Conservation (phyloP, 2,888 invertebrate genomes). For the Caenorhabditis sp. region DNA sequence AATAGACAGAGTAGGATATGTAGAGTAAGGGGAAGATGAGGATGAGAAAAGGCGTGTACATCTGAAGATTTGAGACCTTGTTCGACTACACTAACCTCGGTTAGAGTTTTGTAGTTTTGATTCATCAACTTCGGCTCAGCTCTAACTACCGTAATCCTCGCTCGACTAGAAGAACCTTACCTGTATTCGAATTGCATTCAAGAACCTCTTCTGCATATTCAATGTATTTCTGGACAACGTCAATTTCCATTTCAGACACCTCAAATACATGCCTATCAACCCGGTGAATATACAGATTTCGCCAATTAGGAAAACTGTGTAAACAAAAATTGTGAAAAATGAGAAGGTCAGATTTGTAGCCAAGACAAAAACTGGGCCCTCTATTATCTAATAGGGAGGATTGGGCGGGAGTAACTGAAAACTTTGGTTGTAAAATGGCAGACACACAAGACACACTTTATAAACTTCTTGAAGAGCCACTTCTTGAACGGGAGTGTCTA, state of each 20-base stretch:
- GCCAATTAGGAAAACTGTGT: neutral
- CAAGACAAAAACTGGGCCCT: neutral
- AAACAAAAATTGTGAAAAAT: neutral
- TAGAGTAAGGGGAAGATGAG: constrained; percentile 7
- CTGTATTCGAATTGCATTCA: constrained; percentile 15
- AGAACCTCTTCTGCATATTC: constrained; percentile 3
- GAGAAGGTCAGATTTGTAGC: neutral
- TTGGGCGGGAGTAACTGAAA: constrained; percentile 1
- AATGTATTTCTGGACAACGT: neutral
- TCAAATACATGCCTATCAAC: neutral
- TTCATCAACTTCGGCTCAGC: no score
- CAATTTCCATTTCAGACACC: neutral
- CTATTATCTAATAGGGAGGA: neutral
- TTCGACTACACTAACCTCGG: no score
- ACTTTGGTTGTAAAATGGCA: neutral
- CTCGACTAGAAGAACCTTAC: neutral
- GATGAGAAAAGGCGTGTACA: constrained; percentile 1
- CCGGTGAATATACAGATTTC: neutral
- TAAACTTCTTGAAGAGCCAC: neutral
- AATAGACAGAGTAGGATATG: neutral
- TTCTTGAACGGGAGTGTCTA: neutral
- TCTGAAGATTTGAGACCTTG: neutral
- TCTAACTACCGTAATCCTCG: no score
- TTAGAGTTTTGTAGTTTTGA: no score
- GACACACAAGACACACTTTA: neutral